Percentiles rank a stretch among this genome's conserved stretches.
Conservation (phyloP, 2,113 vertebrate genomes). For the Okapia johnstoni region DNA sequence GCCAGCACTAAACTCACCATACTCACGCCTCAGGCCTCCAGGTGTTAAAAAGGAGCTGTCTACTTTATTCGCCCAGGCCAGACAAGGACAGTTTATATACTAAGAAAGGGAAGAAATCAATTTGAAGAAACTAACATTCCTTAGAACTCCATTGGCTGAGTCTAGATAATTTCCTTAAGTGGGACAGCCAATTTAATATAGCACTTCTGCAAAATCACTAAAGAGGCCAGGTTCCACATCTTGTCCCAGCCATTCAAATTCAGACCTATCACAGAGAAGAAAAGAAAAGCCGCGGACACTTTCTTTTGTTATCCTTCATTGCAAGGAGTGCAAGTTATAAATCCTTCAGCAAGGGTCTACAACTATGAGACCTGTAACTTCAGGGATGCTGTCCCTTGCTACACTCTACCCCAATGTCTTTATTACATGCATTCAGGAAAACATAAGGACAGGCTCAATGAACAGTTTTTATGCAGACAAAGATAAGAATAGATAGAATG, state of each 20-base stretch:
- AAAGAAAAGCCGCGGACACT: neutral
- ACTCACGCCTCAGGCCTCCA: neutral
- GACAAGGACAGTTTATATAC: neutral
- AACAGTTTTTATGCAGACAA: constrained; percentile 19
- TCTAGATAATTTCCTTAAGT: neutral
- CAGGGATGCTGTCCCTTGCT: neutral
- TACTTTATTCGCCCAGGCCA: neutral
- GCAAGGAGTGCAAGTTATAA: neutral
- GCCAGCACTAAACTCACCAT: too few relatives aligned
- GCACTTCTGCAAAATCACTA: neutral
- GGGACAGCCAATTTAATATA: neutral
- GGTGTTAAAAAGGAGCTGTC: neutral
- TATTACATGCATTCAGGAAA: neutral
- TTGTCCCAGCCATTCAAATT: neutral
- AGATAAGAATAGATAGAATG: neutral
- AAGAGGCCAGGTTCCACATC: neutral
- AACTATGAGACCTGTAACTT: constrained; percentile 16
- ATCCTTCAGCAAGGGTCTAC: neutral
- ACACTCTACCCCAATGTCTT: neutral
- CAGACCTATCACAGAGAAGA: constrained; percentile 12
- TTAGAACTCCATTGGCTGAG: neutral
- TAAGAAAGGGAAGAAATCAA: neutral
- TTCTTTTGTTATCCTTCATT: neutral
- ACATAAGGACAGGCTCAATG: neutral
- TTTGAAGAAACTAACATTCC: neutral